A percentile compares a stretch with the other conserved stretches of the same genome.
These are phyloP conservation scores for Sinonovacula constricta DNA, from an alignment of 1,140 invertebrate genomes.

Conservation along the genomic window DNA sequence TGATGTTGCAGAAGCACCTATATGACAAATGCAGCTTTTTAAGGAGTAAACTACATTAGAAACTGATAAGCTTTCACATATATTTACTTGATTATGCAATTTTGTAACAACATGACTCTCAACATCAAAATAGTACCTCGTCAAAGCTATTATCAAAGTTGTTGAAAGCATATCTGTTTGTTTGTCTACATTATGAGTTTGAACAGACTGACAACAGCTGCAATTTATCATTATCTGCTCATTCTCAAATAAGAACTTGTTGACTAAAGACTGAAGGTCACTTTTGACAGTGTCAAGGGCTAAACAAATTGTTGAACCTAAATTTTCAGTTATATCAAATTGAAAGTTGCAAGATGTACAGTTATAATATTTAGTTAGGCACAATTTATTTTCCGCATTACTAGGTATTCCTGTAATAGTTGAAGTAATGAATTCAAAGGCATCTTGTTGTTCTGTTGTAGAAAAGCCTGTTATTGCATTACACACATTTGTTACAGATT, in stretches of 20 bases:
- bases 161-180: not conserved
- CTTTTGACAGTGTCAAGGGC: not conserved
- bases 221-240: not conserved
- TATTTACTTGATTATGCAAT: not conserved
- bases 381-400: not conserved
- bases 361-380: not conserved
- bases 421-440: not conserved
- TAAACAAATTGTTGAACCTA: not conserved
- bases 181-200: not conserved
- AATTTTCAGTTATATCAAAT: not conserved
- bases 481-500: not conserved
- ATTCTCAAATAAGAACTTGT: not conserved
- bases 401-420: not conserved
- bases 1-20: not conserved
- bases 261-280: not conserved
- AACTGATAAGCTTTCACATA: not conserved
- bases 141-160: not conserved
- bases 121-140: not conserved
- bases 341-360: not conserved
- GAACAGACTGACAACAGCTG: not conserved
- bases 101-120: not conserved
- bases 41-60: not conserved
- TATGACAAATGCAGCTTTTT: constrained; percentile 1
- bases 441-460: not conserved
- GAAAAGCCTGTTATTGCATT: not conserved